Evolutionary conservation across 2,797 vertebrate species (phyloP).

Genomic region (Notolepis coatsorum): DNA sequence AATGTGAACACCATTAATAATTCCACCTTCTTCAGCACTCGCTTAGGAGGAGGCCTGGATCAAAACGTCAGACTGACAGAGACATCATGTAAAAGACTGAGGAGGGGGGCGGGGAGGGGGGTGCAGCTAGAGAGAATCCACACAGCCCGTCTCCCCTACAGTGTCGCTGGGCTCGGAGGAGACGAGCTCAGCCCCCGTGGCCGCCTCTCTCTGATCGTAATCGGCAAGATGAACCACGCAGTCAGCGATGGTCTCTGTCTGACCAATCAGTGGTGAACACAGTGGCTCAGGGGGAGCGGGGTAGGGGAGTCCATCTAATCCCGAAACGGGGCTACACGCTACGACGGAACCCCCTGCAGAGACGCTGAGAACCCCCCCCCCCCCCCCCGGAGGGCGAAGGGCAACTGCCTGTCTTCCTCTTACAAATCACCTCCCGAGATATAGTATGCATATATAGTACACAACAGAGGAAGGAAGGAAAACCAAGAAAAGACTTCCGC

Average conservation of each 20-base stretch:
- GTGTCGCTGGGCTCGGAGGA: constrained; percentile 19
- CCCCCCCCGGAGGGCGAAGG: constrained; percentile 20
- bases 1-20: constrained; percentile 60
- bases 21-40: constrained; percentile 35
- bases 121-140: constrained; percentile 40
- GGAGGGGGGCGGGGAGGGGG: constrained; percentile 11
- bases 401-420: constrained; percentile 18
- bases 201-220: constrained; percentile 55
- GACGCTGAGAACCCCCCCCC: too few relatives aligned
- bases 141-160: constrained; percentile 49
- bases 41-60: constrained; percentile 31
- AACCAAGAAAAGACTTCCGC: too few relatives aligned
- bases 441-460: background rate
- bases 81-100: background rate
- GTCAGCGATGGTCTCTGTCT: constrained; percentile 60
- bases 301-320: constrained; percentile 27
- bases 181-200: constrained; percentile 23
- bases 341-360: background rate
- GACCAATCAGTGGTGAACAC: constrained; percentile 59
- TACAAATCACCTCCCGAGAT: constrained; percentile 23
- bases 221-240: constrained; percentile 54
- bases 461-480: too few relatives aligned
- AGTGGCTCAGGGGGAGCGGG: constrained; percentile 15
- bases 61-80: constrained; percentile 31
- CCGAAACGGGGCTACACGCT: constrained; percentile 1